Evolutionary conservation across 2,888 invertebrate genomes (phyloP).

Genomic region (Pachydiplax longipennis): DNA sequence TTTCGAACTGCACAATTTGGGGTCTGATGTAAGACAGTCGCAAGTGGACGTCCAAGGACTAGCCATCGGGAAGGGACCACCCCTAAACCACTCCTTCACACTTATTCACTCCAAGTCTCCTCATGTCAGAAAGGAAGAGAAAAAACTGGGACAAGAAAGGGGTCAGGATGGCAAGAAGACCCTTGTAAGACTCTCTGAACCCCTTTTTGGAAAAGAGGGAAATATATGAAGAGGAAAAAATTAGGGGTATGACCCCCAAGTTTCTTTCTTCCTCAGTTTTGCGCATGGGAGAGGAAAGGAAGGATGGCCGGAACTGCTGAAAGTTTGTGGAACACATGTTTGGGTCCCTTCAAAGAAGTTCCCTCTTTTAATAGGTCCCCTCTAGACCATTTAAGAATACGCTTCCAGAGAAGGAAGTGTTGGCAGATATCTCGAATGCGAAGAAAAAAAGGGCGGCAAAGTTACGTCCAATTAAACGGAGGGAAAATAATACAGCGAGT

Average conservation of each 20-base stretch:
- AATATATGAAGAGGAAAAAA: background rate
- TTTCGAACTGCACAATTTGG: background rate
- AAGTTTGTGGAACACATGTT: constrained; percentile 41
- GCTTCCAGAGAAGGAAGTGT: background rate
- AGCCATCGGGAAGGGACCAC: background rate
- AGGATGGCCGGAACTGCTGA: background rate
- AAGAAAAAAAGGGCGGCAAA: background rate
- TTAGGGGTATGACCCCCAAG: background rate
- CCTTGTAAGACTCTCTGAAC: background rate
- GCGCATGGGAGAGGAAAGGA: background rate
- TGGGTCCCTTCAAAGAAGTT: background rate
- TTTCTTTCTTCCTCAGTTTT: background rate
- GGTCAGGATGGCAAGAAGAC: background rate
- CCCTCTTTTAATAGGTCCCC: background rate
- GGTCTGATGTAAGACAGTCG: background rate
- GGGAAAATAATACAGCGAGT: background rate
- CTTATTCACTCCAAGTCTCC: background rate
- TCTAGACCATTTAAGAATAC: background rate
- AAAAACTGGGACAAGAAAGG: background rate
- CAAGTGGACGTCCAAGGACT: background rate
- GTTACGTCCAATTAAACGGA: background rate
- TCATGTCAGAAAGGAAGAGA: background rate
- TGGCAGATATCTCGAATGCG: too few relatives aligned
- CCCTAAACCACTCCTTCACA: background rate
- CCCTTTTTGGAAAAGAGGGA: background rate